Evolutionary conservation across 2,888 invertebrate species (phyloP).

Genomic region (Aspidiotus destructor): DNA sequence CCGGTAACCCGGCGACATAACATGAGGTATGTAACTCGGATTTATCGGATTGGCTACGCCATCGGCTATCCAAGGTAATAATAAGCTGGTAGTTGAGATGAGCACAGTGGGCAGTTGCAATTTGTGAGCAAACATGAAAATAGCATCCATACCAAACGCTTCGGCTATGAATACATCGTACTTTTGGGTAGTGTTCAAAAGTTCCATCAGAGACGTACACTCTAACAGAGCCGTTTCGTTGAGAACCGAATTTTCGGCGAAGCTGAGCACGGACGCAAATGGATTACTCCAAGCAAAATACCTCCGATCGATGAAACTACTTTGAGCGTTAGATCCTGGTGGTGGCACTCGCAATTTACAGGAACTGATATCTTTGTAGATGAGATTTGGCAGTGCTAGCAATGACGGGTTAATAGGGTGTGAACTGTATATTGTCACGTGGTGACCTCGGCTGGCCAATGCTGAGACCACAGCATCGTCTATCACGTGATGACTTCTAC

Average conservation of each 20-base stretch:
- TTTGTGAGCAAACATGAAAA: conserved; percentile 10
- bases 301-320: background rate
- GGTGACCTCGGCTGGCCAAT: conserved; percentile 33
- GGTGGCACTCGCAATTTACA: background rate
- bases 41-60: conserved; percentile 36
- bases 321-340: too few relatives aligned
- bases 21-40: conserved; percentile 24
- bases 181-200: conserved; percentile 11
- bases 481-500: conserved; percentile 32
- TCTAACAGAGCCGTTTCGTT: background rate
- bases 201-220: conserved; percentile 4
- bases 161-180: conserved; percentile 34
- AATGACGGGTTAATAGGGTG: background rate
- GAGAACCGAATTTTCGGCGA: background rate
- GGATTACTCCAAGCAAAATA: background rate
- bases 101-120: conserved; percentile 3
- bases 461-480: conserved; percentile 23
- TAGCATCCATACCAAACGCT: conserved; percentile 3
- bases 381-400: conserved; percentile 13
- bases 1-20: background rate
- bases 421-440: conserved; percentile 24
- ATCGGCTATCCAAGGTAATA: conserved; percentile 36
- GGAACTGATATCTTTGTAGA: background rate
- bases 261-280: background rate
- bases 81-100: background rate